Conservation (phyloP, 2,797 vertebrate species). For the Darevskia mixta region DNA sequence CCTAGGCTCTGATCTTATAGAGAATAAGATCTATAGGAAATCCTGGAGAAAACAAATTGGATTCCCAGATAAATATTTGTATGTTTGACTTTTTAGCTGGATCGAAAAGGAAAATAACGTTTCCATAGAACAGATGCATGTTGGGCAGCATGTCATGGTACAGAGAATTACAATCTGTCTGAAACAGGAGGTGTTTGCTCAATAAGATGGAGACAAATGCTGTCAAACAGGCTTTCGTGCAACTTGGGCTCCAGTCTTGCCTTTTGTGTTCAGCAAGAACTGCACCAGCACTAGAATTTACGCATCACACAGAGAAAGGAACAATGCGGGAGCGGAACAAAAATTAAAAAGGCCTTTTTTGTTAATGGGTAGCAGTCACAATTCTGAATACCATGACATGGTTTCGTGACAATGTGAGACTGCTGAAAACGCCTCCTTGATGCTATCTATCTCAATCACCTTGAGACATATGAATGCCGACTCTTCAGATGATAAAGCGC, state of each 20-base stretch:
- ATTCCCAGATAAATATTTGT: conserved; percentile 43
- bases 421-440: not conserved
- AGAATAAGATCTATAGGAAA: conserved; percentile 20
- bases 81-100: conserved; percentile 13
- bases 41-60: conserved; percentile 20
- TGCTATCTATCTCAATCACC: not conserved
- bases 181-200: conserved; percentile 47
- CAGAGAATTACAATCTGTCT: conserved; percentile 43
- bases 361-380: not conserved
- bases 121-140: conserved; percentile 40
- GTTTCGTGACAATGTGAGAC: not conserved
- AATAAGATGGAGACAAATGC: conserved; percentile 45
- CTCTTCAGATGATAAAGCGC: not conserved
- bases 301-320: not conserved
- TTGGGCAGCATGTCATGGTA: conserved; percentile 35
- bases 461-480: not conserved
- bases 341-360: conserved; percentile 2
- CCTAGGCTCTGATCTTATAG: too few relatives aligned
- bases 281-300: conserved; percentile 2
- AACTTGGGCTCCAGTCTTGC: not conserved
- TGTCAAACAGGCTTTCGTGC: conserved; percentile 22
- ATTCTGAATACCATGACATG: not conserved
- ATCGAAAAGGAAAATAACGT: conserved; percentile 32
- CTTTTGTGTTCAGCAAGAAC: conserved; percentile 11
- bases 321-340: not conserved